These are phyloP conservation scores for Brachypteracias leptosomus DNA, from an alignment of 2,113 vertebrate genomes.

Conservation along the genomic window DNA sequence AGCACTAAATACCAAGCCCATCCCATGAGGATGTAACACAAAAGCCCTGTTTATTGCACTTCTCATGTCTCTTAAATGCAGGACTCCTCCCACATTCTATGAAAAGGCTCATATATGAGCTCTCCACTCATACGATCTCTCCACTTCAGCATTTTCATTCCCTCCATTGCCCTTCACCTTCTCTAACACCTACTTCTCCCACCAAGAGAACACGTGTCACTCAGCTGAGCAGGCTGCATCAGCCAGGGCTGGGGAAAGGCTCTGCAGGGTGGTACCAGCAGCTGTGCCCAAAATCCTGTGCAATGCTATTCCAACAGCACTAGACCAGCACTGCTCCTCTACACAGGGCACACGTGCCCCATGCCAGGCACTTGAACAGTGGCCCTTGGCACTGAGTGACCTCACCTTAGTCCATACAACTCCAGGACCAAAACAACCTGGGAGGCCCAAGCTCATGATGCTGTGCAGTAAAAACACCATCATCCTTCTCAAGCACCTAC, in stretches of 20 bases:
- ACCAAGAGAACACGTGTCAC: background rate
- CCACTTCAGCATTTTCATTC: background rate
- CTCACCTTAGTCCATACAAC: background rate
- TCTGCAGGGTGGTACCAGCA: fast-evolving
- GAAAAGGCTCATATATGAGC: background rate
- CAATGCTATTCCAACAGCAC: background rate
- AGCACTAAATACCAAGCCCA: background rate
- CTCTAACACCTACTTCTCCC: background rate
- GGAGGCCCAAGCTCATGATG: background rate
- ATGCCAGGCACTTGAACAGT: background rate
- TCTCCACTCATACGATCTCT: background rate
- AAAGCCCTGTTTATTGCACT: background rate
- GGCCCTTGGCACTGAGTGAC: background rate
- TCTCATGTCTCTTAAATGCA: background rate
- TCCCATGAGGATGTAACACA: background rate
- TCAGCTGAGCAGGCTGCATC: background rate
- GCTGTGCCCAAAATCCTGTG: fast-evolving
- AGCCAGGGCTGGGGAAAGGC: background rate
- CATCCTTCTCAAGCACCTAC: background rate
- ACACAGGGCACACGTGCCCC: background rate
- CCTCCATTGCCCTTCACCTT: background rate
- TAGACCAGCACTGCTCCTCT: background rate
- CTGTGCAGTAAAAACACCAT: background rate
- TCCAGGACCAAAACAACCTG: background rate
- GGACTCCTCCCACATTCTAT: background rate